phyloP scores from a whole-genome alignment of 2,113 vertebrate genomes.

The Nyctibius bracteatus region DNA sequence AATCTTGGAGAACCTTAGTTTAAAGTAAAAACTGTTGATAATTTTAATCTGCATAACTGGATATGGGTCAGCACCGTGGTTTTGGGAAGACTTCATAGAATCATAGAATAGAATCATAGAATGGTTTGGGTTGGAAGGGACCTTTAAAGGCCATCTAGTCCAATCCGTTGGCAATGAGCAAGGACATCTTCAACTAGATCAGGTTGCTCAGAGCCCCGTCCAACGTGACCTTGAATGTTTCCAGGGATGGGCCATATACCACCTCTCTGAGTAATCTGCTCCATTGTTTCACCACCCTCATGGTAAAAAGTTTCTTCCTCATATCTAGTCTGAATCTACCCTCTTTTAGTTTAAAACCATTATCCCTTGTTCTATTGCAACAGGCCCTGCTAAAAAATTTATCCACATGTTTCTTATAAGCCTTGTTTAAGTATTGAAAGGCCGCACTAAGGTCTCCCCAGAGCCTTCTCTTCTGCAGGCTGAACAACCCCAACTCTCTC shows the following conservation, averaged over 20 bases:
- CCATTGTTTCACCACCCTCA: neutral
- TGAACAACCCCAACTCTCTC: neutral
- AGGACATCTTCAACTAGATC: no score
- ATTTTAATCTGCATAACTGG: neutral
- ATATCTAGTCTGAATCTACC: neutral
- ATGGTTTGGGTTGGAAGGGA: no score
- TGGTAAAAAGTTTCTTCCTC: neutral
- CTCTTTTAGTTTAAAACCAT: neutral
- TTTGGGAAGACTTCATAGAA: neutral
- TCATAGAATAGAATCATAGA: neutral
- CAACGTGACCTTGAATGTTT: no score
- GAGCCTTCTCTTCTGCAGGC: neutral
- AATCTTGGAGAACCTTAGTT: neutral
- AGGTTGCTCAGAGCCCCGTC: no score
- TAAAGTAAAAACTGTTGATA: neutral
- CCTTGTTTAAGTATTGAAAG: neutral
- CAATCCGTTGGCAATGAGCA: no score
- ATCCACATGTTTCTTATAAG: neutral
- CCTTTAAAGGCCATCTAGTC: no score
- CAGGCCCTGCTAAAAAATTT: neutral
- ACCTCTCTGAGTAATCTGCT: neutral
- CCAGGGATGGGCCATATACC: neutral
- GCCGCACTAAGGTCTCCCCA: neutral
- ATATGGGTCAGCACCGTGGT: neutral
- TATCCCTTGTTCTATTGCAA: neutral